Base-by-base conservation (phyloP, 2,797 vertebrate genomes). In the Microctenopoma lineatum region DNA sequence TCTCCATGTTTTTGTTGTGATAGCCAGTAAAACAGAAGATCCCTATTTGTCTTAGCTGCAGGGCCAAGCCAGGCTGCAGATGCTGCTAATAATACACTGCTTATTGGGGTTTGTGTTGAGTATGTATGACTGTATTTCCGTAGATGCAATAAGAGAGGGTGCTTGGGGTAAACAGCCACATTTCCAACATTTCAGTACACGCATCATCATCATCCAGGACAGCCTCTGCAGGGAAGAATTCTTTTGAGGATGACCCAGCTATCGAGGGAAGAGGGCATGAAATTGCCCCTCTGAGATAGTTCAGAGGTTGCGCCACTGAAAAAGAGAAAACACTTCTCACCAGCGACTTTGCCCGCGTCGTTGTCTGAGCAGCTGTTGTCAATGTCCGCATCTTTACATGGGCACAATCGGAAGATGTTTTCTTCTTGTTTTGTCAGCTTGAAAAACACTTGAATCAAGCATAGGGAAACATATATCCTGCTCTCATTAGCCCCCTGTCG, bases 51-150 rank as follows among this genome's bases (percentile, higher is more conserved):
- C 80, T 83, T 80, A 41, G 75, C 86, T 84, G 63, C 66, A 75
- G 83, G 85, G 83, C 77, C 67, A 21, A 80, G 60, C 44, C 13
- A 7, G 54, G 72, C 75, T 88, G 54, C 78, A 87, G 88, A 87
- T 86, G 88, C 76, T 72, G 79, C 86, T 87, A 88, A 91, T 88
- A 89, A 90, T 90, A 89, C 46, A 50, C 70, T 10, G 41, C 77
- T 85, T 78, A 80, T 67, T 18, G 47, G 64, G 80, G 75, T 70
- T 83, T 81, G 73, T 53, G 53, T 66, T 60, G 66, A 71, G 72
- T 45, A 26, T 36, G 67, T 74, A 64, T 75, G 77, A 78, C 73
- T 83, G 63, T 60, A 62, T 81, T 70, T 59, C 56, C 63, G 63
- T 73, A 34, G 66, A 73, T 78, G 75, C 50, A 46, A 75, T 59